phyloP scores from a whole-genome alignment of 2,113 vertebrate genomes.

The Ammodytes marinus region DNA sequence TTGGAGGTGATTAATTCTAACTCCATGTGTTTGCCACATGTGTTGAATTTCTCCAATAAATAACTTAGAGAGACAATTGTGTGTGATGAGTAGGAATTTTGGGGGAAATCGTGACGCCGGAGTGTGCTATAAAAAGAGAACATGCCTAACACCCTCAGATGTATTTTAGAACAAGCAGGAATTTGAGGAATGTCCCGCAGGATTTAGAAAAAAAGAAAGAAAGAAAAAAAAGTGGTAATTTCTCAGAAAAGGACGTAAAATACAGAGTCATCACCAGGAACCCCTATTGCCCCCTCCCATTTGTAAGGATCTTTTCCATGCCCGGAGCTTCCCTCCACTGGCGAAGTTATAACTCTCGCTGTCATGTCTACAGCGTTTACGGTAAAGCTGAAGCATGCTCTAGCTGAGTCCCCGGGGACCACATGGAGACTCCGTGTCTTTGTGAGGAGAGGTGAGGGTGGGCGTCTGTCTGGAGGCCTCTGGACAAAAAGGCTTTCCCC shows the following conservation, averaged over 20 bases:
- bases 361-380: slow-evolving; percentile 68
- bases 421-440: slow-evolving; percentile 37
- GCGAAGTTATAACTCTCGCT: slow-evolving; percentile 66
- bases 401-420: slow-evolving; percentile 38
- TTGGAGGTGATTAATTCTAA: slow-evolving; percentile 11
- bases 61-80: slow-evolving; percentile 15
- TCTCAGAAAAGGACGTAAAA: slow-evolving; percentile 64
- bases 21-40: slow-evolving; percentile 59
- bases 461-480: slow-evolving; percentile 15
- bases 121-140: slow-evolving; percentile 59
- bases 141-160: slow-evolving; percentile 42
- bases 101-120: slow-evolving; percentile 18
- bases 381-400: slow-evolving; percentile 67
- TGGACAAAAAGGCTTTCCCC: slow-evolving; percentile 33
- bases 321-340: slow-evolving; percentile 55
- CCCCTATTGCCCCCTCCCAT: slow-evolving; percentile 27
- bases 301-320: slow-evolving; percentile 52
- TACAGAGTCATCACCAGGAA: slow-evolving; percentile 63
- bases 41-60: slow-evolving; percentile 24
- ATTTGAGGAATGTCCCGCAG: slow-evolving; percentile 67
- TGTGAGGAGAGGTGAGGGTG: slow-evolving; percentile 1
- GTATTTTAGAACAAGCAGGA: slow-evolving; percentile 71
- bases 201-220: slow-evolving; percentile 30
- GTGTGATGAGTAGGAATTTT: neutral
- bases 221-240: slow-evolving; percentile 43